phyloP scores from a whole-genome alignment of 2,113 vertebrate species.

The Arvicanthis niloticus region DNA sequence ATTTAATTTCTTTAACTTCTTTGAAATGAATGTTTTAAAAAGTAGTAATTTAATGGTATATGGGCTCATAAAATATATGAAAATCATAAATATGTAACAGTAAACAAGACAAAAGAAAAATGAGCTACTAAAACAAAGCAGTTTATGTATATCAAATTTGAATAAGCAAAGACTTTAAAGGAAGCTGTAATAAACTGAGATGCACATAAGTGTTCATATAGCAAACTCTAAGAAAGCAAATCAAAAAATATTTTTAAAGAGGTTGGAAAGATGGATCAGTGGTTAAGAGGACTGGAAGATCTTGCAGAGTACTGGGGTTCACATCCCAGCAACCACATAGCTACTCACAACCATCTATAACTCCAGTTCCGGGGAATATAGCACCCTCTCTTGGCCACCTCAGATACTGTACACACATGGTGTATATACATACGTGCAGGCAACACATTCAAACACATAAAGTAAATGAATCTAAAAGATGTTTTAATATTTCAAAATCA shows the following conservation, averaged over 20 bases:
- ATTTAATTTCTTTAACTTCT: conserved; percentile 13
- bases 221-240: background rate
- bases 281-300: background rate
- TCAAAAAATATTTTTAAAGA: background rate
- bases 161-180: background rate
- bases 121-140: background rate
- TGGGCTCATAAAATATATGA: conserved; percentile 19
- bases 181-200: conserved; percentile 11
- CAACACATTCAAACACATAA: background rate
- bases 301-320: background rate
- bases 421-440: background rate
- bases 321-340: background rate
- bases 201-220: background rate
- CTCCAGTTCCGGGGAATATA: background rate
- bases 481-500: background rate
- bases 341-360: background rate
- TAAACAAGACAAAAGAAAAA: background rate
- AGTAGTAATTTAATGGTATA: conserved; percentile 24
- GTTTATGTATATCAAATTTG: background rate
- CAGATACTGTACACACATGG: background rate
- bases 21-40: background rate
- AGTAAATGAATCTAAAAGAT: background rate
- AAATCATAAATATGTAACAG: conserved; percentile 34
- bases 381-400: background rate
- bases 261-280: background rate